Percentiles rank a stretch among this genome's conserved stretches.
Evolutionary conservation across 2,888 invertebrate genomes (phyloP).

Genomic region (Colostygia pectinataria): DNA sequence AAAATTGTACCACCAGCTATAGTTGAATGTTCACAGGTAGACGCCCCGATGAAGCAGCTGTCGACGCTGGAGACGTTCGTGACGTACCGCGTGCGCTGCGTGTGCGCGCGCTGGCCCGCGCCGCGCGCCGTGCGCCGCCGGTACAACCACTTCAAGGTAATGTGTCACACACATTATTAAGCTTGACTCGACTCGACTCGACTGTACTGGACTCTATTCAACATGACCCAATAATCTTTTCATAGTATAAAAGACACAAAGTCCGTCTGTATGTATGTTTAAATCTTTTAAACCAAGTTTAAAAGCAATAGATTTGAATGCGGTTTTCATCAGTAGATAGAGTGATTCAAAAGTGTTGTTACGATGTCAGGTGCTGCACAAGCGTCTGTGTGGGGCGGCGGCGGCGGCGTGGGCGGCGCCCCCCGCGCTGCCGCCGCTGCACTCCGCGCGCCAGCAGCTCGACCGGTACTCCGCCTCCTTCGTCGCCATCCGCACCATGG

Average conservation of each 20-base stretch:
- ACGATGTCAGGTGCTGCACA: slow-evolving; percentile 69
- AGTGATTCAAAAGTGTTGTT: no score
- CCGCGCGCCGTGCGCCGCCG: slow-evolving; percentile 61
- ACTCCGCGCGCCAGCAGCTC: slow-evolving; percentile 71
- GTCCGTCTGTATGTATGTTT: no score
- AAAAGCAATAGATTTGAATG: no score
- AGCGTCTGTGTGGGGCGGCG: slow-evolving; percentile 52
- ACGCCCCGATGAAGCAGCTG: slow-evolving; percentile 72
- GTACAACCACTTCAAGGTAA: slow-evolving; percentile 75
- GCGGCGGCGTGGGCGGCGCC: slow-evolving; percentile 59
- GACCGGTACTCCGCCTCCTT: slow-evolving; percentile 70
- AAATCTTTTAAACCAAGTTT: slow-evolving; percentile 93
- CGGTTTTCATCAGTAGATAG: no score
- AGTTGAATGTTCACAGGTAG: no score
- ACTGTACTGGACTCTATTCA: no score
- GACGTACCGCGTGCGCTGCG: slow-evolving; percentile 72
- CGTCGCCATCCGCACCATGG: slow-evolving; percentile 61
- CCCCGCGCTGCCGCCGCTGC: slow-evolving; percentile 70
- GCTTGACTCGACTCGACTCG: no score
- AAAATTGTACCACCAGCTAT: no score
- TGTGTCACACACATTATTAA: neutral
- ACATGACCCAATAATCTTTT: no score
- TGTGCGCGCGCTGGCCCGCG: slow-evolving; percentile 69
- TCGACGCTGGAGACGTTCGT: slow-evolving; percentile 73
- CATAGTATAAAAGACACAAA: no score